phyloP scores from a whole-genome alignment of 2,113 vertebrate species.

The Corvus cornix region DNA sequence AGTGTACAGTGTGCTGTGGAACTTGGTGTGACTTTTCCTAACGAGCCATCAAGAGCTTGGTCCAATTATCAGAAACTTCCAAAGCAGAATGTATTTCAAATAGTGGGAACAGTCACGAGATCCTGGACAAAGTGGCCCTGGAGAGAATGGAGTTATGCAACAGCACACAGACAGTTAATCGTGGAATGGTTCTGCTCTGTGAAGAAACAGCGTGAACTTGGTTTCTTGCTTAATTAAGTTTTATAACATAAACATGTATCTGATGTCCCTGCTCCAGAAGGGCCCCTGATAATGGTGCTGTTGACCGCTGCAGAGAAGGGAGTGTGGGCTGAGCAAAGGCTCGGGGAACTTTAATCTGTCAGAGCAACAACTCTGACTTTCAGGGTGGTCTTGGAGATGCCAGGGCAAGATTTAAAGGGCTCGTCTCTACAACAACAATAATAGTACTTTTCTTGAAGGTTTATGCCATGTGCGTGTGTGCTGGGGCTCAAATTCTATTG shows the following conservation, averaged over 20 bases:
- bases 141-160: neutral
- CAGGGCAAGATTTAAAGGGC: neutral
- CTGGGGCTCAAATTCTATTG: neutral
- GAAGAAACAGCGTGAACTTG: neutral
- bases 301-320: neutral
- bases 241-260: neutral
- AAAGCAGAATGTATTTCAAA: neutral
- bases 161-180: neutral
- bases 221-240: constrained; percentile 14
- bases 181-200: neutral
- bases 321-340: neutral
- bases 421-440: neutral
- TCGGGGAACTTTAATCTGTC: neutral
- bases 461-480: neutral
- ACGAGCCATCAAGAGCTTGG: neutral
- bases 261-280: constrained; percentile 9
- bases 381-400: constrained; percentile 26
- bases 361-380: neutral
- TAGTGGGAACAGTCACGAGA: neutral
- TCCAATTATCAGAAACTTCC: neutral
- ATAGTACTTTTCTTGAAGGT: neutral
- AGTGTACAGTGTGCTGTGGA: neutral
- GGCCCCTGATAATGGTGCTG: neutral
- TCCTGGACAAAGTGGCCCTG: neutral
- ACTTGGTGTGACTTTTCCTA: neutral